These are phyloP conservation scores for Pyrocephalus nanus DNA, from an alignment of 2,797 vertebrate genomes.

Conservation along the genomic window DNA sequence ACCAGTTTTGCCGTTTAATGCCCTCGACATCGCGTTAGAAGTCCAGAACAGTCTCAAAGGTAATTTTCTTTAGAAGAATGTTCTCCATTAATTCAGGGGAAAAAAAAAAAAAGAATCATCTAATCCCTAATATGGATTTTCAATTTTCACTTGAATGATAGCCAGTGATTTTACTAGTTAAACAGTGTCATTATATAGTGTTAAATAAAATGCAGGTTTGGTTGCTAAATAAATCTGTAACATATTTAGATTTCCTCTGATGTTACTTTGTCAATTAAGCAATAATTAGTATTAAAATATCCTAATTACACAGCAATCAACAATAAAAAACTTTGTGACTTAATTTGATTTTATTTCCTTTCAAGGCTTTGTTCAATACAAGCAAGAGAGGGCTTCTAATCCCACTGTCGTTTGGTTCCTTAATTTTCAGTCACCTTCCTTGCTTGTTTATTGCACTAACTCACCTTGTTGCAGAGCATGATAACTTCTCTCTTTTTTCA, in stretches of 20 bases:
- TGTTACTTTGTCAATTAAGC: conserved; percentile 35
- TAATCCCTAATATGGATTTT: background rate
- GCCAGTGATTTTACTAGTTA: conserved; percentile 3
- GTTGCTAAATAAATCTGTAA: conserved; percentile 20
- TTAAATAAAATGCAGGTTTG: conserved; percentile 24
- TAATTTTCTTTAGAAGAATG: conserved; percentile 70
- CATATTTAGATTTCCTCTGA: conserved; percentile 26
- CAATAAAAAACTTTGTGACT: conserved; percentile 32
- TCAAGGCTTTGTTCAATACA: background rate
- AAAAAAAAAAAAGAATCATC: background rate
- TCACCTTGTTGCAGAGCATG: conserved; percentile 45
- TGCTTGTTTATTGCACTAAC: conserved; percentile 71
- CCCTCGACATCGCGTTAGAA: conserved; percentile 90
- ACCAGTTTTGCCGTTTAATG: conserved; percentile 91
- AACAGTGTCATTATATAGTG: background rate
- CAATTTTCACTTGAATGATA: background rate
- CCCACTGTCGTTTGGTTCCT: conserved; percentile 37
- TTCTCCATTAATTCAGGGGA: background rate
- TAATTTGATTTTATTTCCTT: conserved; percentile 32
- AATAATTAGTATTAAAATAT: conserved; percentile 48
- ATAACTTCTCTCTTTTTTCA: conserved; percentile 36
- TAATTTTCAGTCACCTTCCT: conserved; percentile 68
- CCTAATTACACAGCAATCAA: background rate
- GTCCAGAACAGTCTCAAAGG: conserved; percentile 93
- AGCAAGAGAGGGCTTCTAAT: conserved; percentile 42